Evolutionary conservation across 2,113 vertebrate genomes (phyloP), one percentile per base, ranked within the genome.

Genomic region (Leucosticte australis): DNA sequence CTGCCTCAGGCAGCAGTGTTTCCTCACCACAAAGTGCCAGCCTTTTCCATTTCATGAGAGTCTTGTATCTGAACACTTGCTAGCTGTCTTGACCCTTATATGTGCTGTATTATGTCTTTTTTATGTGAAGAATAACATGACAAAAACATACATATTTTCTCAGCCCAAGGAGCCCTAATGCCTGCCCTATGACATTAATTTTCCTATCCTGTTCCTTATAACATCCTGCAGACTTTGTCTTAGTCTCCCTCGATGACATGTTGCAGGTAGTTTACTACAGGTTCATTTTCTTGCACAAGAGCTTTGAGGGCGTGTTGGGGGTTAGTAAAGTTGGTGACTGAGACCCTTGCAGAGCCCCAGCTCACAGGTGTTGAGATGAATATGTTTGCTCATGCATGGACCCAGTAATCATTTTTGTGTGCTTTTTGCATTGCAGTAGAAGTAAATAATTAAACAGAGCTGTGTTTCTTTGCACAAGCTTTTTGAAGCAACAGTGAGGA

Each of bases 371-470:
- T 4, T 62, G 31, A 3, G 5, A 8, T 63, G 13, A 76, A 15
- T 39, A 5, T n/a, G 23, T 33, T 92, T 1, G 4, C 30, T 75
- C 5, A 4, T 42, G 19, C 0, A 2, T 15, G 10, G 7, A 56
- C 35, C 6, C 59, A 15, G 26, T 63, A 52, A 89, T 31, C n/a
- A n/a, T 49, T 62, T 71, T 33, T 65, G 13, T 44, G 16, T 87
- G 16, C 20, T 35, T 83, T 60, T 78, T 82, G 56, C 11, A 1
- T 20, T 37, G 11, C 33, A 74, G n/a, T 30, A 59, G 59, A 78
- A 87, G 31, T 2, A 2, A 50, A 27, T 76, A 47, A 46, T 67
- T 67, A 35, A 75, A 67, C 44, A 24, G 56, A 68, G 17, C 44
- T 57, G 12, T 37, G 4, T 87, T 62, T 74, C 15, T 80, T 82